These are phyloP conservation scores for Otis tarda DNA, from an alignment of 2,113 vertebrate genomes.

Conservation along the genomic window DNA sequence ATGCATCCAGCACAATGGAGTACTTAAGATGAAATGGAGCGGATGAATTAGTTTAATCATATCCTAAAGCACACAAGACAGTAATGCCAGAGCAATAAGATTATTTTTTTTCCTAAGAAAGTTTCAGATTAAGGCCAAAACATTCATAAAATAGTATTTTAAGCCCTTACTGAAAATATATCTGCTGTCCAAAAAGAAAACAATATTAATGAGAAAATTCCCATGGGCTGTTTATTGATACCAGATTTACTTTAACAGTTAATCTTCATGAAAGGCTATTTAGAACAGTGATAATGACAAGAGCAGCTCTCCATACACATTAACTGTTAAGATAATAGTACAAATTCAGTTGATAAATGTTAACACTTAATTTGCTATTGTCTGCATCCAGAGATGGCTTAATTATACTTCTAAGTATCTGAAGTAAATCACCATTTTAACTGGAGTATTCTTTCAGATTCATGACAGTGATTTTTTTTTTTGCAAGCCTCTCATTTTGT, in stretches of 20 bases:
- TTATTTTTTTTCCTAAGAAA: background rate
- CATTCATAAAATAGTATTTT: background rate
- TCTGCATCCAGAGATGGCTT: background rate
- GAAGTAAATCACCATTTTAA: background rate
- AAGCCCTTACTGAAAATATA: background rate
- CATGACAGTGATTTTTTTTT: background rate
- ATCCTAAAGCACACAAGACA: background rate
- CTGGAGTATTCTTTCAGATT: background rate
- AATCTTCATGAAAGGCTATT: background rate
- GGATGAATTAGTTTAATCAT: background rate
- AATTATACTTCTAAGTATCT: background rate
- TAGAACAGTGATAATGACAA: background rate
- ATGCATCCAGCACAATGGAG: rapidly evolving
- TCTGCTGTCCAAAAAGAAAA: background rate
- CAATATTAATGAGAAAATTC: background rate
- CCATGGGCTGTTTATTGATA: background rate
- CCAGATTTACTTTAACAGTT: background rate
- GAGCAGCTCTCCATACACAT: background rate
- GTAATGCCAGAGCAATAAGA: background rate
- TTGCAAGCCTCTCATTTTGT: background rate
- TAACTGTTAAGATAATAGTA: background rate
- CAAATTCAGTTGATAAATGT: background rate
- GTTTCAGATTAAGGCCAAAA: background rate
- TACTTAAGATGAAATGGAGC: background rate
- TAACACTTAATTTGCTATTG: background rate